Evolutionary conservation across 92 coral and sea anemone genomes (phyloP).

Genomic region (Epizoanthus stellaris): DNA sequence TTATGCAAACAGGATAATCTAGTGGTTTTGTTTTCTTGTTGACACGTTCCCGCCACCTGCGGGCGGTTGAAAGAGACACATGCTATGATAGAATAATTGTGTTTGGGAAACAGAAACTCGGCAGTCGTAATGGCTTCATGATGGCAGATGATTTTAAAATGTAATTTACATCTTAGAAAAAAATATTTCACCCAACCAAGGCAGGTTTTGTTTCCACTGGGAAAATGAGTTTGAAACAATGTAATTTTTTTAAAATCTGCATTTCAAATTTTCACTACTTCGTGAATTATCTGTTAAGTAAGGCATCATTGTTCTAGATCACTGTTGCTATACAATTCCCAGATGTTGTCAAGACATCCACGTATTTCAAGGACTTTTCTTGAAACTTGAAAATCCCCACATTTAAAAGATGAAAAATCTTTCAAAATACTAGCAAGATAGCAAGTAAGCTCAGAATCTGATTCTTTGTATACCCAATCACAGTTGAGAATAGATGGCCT

Average conservation of each 20-base stretch:
- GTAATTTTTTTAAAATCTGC: background rate
- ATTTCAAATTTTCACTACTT: background rate
- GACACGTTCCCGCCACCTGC: constrained; percentile 96
- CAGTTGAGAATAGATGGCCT: background rate
- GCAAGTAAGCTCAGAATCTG: background rate
- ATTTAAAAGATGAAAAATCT: constrained; percentile 6
- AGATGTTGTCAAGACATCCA: constrained; percentile 31
- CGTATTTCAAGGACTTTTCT: background rate
- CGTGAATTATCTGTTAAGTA: background rate
- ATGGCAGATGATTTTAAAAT: background rate
- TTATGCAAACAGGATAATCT: constrained; percentile 34
- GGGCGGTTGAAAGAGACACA: constrained; percentile 71
- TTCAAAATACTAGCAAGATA: background rate
- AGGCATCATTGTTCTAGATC: background rate
- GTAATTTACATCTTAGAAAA: background rate
- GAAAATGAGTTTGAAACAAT: background rate
- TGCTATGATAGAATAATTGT: constrained; percentile 61
- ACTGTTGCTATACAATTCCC: constrained; percentile 40
- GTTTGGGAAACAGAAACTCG: background rate
- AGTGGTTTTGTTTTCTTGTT: constrained; percentile 66
- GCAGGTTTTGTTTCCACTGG: background rate
- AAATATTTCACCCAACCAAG: background rate
- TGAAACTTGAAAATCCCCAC: background rate
- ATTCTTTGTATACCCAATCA: background rate
- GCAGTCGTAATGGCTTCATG: constrained; percentile 8